Evolutionary conservation across 64 coral and sea anemone species (phyloP).

Genomic region (Hydrozoanthus tunicans): DNA sequence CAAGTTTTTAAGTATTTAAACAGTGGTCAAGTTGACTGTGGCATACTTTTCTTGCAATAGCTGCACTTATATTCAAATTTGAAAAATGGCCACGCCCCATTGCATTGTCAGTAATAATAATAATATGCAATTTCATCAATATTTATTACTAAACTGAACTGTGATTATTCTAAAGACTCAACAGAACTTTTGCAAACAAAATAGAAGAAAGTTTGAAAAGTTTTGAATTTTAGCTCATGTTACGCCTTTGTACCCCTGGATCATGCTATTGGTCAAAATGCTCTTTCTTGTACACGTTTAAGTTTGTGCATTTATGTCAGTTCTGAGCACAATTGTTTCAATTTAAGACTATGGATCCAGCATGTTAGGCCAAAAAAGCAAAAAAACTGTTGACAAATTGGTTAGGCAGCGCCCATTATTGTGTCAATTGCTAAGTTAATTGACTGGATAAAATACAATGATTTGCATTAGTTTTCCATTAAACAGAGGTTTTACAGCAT

Average conservation of each 20-base stretch:
- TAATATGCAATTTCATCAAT: slow-evolving; percentile 1
- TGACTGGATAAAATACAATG: slow-evolving; percentile 40
- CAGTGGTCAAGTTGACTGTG: slow-evolving; percentile 18
- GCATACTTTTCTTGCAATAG: not conserved
- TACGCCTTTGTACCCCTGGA: not conserved
- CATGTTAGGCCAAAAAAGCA: slow-evolving; percentile 23
- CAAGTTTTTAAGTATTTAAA: slow-evolving; percentile 27
- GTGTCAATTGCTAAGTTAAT: slow-evolving; percentile 15
- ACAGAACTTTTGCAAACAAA: slow-evolving; percentile 5
- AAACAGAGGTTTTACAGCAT: slow-evolving; percentile 35
- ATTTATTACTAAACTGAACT: not conserved
- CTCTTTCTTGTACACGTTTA: not conserved
- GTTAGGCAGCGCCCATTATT: slow-evolving; percentile 1
- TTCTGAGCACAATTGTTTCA: slow-evolving; percentile 24
- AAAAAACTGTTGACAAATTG: not conserved
- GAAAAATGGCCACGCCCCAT: slow-evolving; percentile 1
- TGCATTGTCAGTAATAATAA: not conserved
- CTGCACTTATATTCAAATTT: not conserved
- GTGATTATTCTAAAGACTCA: slow-evolving; percentile 1
- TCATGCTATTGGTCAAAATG: not conserved
- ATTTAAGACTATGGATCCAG: slow-evolving; percentile 12
- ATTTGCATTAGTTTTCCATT: slow-evolving; percentile 36
- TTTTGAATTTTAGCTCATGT: not conserved
- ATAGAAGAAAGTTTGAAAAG: slow-evolving; percentile 9
- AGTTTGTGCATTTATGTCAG: slow-evolving; percentile 1